Base-by-base conservation (phyloP, 2,797 vertebrate species). In the Enteromius argenteus region DNA sequence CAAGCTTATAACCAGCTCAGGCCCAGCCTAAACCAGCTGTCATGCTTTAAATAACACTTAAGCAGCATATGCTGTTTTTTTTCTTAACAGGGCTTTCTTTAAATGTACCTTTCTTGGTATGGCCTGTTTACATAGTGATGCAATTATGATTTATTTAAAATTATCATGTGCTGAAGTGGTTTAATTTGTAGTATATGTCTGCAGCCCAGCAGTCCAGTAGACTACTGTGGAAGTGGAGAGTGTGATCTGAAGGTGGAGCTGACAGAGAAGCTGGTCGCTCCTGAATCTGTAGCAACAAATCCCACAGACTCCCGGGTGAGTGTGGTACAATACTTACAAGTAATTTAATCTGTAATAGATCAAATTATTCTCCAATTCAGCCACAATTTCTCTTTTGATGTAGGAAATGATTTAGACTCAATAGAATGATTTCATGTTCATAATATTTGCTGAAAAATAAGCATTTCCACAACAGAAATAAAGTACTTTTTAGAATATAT, bases 231-330 rank as follows among this genome's bases (percentile, higher is more conserved):
- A 21, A 67, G 14, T 69, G 84, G 44, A 21, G 78, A 89, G 39
- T 67, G 71, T 37, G 84, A 87, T 56, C 85, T 96, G 75, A 96
- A 95, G 89, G 95, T 96, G 2, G 96, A 97, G 84, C 83, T 96
- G 90, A 96, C 96, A 39, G 96, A 97, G 90, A 96, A 96, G 83
- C 94, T 97, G 86, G 97, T 97, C 91, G 95, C 95, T 42, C 93
- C 95, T 92, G 95, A 96, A 80, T 95, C 94, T 0, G 93, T 95
- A 84, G 90, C 91, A n/a, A 95, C 95, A 88, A 95, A 90, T 88
- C 93, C 93, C 30, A 42, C 49, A 6, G 69, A 74, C 30, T 58
- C 80, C 10, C 53, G 77, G 84, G 86, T 85, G 71, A 83, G 80
- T 80, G 49, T 35, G 8, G 11, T 9, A 2, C 19, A 21, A 73